phyloP scores from a whole-genome alignment of 2,113 vertebrate genomes.

The Phaethornis superciliosus region DNA sequence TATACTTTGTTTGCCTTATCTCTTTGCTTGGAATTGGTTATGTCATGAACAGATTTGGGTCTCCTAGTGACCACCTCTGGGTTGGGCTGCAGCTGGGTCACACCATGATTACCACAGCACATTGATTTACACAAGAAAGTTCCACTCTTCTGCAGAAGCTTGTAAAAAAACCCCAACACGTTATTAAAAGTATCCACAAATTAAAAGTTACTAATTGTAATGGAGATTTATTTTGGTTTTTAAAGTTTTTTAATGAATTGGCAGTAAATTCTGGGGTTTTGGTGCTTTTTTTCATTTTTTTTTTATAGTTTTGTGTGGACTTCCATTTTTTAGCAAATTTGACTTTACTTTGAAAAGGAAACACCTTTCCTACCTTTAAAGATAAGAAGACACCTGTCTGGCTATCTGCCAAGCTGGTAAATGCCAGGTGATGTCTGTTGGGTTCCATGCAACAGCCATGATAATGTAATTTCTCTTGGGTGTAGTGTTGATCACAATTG shows the following conservation, averaged over 20 bases:
- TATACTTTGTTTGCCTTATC: too few relatives aligned
- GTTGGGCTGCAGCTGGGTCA: neutral
- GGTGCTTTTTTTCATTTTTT: neutral
- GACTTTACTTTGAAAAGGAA: neutral
- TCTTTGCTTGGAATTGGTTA: fast-evolving
- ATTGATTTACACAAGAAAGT: neutral
- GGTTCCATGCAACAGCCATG: neutral
- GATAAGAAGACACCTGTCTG: neutral
- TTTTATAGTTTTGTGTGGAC: neutral
- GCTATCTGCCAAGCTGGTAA: neutral
- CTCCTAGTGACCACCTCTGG: neutral
- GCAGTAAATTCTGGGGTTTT: neutral
- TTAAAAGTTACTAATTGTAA: neutral
- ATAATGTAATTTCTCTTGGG: neutral
- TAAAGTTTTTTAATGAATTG: neutral
- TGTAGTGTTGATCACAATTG: conserved; percentile 40
- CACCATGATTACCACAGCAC: neutral
- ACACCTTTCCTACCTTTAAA: neutral
- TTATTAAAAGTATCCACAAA: neutral
- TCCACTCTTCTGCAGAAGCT: neutral
- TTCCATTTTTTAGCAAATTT: too few relatives aligned
- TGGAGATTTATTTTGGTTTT: too few relatives aligned
- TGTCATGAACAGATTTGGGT: neutral
- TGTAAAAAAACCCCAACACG: neutral
- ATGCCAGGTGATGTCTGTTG: conserved; percentile 28